Percentiles rank a stretch among this genome's conserved stretches.
Evolutionary conservation across 2,888 invertebrate genomes (phyloP).

Genomic region (Eupithecia insigniata): DNA sequence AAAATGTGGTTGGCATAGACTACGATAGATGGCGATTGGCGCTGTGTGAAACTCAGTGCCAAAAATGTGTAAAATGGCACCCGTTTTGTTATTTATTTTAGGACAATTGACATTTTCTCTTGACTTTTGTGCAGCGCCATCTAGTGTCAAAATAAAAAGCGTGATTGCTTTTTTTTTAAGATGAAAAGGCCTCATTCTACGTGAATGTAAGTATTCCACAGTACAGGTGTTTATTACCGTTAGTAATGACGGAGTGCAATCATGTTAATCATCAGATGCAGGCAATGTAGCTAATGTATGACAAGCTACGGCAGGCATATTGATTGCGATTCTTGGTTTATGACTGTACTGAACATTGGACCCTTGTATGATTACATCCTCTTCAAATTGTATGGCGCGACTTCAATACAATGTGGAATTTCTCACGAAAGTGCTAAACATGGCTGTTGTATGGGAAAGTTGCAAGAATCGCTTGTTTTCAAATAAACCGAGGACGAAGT

Average conservation of each 20-base stretch:
- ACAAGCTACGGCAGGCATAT: constrained; percentile 21
- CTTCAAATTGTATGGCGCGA: constrained; percentile 1
- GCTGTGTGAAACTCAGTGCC: no score
- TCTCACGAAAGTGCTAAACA: constrained; percentile 21
- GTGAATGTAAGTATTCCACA: background rate
- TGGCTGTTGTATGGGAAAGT: constrained; percentile 25
- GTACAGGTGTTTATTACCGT: constrained; percentile 1
- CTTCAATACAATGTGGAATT: constrained; percentile 11
- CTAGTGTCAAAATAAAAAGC: no score
- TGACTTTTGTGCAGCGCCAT: no score
- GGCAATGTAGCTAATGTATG: constrained; percentile 17
- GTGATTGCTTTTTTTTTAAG: no score
- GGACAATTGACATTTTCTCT: no score
- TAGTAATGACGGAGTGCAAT: constrained; percentile 20
- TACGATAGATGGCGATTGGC: no score
- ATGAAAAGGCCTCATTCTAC: background rate
- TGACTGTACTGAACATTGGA: constrained; percentile 8
- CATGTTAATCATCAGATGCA: constrained; percentile 21
- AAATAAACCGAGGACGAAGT: constrained; percentile 17
- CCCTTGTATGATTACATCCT: background rate
- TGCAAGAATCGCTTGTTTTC: constrained; percentile 21
- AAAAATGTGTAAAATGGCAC: no score
- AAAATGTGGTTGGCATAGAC: no score
- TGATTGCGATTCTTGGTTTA: constrained; percentile 21
- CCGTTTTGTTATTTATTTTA: no score